Evolutionary conservation across 2,113 vertebrate genomes (phyloP).

Genomic region (Cottus gobio): DNA sequence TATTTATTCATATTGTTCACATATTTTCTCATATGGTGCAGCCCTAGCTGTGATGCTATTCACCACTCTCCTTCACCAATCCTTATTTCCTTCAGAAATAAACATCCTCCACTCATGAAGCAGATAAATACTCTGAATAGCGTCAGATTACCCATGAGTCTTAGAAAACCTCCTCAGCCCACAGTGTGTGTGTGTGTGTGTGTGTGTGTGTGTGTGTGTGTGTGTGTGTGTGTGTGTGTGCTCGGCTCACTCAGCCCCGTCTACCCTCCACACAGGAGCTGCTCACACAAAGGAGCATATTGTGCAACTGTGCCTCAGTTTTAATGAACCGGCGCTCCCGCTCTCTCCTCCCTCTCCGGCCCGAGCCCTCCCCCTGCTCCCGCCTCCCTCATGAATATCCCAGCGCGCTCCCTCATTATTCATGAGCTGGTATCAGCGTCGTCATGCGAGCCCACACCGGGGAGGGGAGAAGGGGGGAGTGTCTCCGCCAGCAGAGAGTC

Average conservation of each 20-base stretch:
- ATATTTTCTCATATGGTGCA: background rate
- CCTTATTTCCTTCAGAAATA: background rate
- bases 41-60: background rate
- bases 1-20: too few species aligned
- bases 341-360: slow-evolving; percentile 80
- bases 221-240: too few species aligned
- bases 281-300: slow-evolving; percentile 88
- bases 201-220: background rate
- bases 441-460: slow-evolving; percentile 92
- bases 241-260: slow-evolving; percentile 51
- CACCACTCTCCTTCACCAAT: background rate
- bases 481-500: slow-evolving; percentile 90
- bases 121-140: background rate
- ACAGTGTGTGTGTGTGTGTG: slow-evolving; percentile 4
- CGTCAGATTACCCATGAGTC: slow-evolving; percentile 10
- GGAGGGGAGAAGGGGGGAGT: slow-evolving; percentile 88
- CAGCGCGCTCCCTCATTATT: slow-evolving; percentile 88
- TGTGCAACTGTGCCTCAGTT: slow-evolving; percentile 86
- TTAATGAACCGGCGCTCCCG: slow-evolving; percentile 90
- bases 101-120: background rate
- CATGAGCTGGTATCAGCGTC: slow-evolving; percentile 92
- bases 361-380: slow-evolving; percentile 81
- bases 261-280: slow-evolving; percentile 81
- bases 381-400: slow-evolving; percentile 91
- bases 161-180: slow-evolving; percentile 38